Percentiles rank a stretch among this genome's conserved stretches.
These are phyloP conservation scores for Parnassius apollo DNA, from an alignment of 2,888 invertebrate genomes.

Conservation along the genomic window DNA sequence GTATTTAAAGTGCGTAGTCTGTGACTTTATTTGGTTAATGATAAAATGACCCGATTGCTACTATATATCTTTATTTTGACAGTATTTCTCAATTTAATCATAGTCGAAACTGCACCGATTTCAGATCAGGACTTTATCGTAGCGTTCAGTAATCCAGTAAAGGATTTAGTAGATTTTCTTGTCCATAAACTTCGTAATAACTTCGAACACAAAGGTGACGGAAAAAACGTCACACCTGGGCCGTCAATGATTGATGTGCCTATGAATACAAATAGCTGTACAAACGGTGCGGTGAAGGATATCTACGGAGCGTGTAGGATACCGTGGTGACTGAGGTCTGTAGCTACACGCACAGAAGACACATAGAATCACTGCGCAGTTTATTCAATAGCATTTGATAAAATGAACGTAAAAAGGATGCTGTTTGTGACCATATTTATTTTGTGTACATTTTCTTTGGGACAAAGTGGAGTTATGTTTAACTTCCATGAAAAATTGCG, in stretches of 20 bases:
- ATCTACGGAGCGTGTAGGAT: slow-evolving; percentile 60
- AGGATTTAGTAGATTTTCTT: slow-evolving; percentile 49
- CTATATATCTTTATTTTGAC: slow-evolving; percentile 38
- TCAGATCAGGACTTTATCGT: slow-evolving; percentile 50
- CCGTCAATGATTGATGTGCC: slow-evolving; percentile 62
- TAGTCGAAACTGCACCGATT: slow-evolving; percentile 45
- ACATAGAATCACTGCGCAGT: slow-evolving; percentile 45
- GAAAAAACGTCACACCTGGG: slow-evolving; percentile 28
- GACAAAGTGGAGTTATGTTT: slow-evolving; percentile 42
- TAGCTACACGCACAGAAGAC: slow-evolving; percentile 22
- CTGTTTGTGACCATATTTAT: slow-evolving; percentile 41
- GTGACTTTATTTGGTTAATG: slow-evolving; percentile 41
- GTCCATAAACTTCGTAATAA: slow-evolving; percentile 19
- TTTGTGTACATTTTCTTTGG: slow-evolving; percentile 36
- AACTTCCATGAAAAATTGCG: slow-evolving; percentile 53
- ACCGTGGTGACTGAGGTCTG: slow-evolving; percentile 49
- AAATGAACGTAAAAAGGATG: slow-evolving; percentile 58
- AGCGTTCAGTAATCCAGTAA: slow-evolving; percentile 63
- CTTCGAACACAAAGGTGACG: slow-evolving; percentile 14
- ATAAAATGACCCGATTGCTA: slow-evolving; percentile 62
- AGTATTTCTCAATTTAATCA: slow-evolving; percentile 49
- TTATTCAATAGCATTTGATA: slow-evolving; percentile 43
- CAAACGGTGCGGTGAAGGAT: slow-evolving; percentile 47
- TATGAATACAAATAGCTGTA: slow-evolving; percentile 48
- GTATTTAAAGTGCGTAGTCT: slow-evolving; percentile 32